Base-by-base conservation (phyloP, 2,888 invertebrate species). In the Steromphala cineraria region DNA sequence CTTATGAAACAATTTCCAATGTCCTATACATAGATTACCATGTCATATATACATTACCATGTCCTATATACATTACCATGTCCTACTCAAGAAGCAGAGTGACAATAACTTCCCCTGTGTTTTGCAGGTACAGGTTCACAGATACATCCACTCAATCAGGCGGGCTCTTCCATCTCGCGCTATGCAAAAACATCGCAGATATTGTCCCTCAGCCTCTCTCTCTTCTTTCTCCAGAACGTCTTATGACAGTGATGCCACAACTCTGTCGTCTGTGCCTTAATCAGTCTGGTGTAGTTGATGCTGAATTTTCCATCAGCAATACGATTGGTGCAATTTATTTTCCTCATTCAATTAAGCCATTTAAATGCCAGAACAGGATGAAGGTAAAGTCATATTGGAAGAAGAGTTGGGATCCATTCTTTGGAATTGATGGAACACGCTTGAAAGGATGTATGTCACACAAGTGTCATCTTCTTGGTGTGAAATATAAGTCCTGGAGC, bases 301-400 rank as follows among this genome's bases (percentile, higher is more conserved):
- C 71, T 71, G 71, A 71, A 36, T 40, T 36, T 15, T 31, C 71
- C 28, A 36, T 71, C 71, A 71, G 71, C 71, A 40, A 71, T 71
- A 71, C 24, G 71, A 71, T 71, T 71, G 71, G 71, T 71, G 71
- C 71, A 71, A 71, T 71, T 36, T 71, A 71, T 71, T 36, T 71
- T 71, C 71, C 71, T 19, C 71, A 31, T 17, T 71, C 71, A 36
- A 40, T 28, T 13, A 17, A 71, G 19, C 71, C 71, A 71, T n/a
- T 36, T n/a, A 36, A 36, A 56, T 36, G 36, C 19, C 36, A 19
- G 36, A 40, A 10, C 36, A 71, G 40, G 71, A 19, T 71, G 36
- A 17, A n/a, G 71, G 10, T 62, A 7, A 10, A 28, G 24, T 62
- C 28, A 8, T 24, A 8, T 17, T 62, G 62, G 62, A 28, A 28